phyloP scores from a whole-genome alignment of 2,797 vertebrate genomes.

The Calcarius lapponicus region DNA sequence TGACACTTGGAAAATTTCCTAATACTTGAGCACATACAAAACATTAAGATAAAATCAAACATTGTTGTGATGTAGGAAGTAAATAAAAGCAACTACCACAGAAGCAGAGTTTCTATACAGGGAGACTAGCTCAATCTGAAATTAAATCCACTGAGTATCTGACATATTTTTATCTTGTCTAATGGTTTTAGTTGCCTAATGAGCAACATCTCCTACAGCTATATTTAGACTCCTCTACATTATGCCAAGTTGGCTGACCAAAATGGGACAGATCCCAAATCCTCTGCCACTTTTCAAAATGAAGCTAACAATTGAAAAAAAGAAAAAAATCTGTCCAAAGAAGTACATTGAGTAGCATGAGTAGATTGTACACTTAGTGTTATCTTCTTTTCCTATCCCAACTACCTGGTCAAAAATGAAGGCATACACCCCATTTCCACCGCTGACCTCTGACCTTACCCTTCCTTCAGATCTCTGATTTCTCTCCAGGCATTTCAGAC shows the following conservation, averaged over 20 bases:
- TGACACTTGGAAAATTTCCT: neutral
- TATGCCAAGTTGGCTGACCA: conserved; percentile 7
- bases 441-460: neutral
- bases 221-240: neutral
- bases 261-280: neutral
- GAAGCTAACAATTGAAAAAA: neutral
- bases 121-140: neutral
- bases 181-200: neutral
- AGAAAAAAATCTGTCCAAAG: neutral
- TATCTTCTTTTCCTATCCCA: neutral
- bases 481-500: neutral
- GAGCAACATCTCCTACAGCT: conserved; percentile 5
- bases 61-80: neutral
- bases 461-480: neutral
- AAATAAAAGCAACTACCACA: neutral
- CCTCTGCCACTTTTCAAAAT: neutral
- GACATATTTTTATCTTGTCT: conserved; percentile 23
- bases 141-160: neutral
- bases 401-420: neutral
- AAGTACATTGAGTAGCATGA: neutral
- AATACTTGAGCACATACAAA: neutral
- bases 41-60: neutral
- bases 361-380: neutral
- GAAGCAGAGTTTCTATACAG: neutral
- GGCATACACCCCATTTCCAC: neutral